These are phyloP conservation scores for Neolamprologus cancellatus DNA, from an alignment of 2,113 vertebrate genomes.

Conservation along the genomic window DNA sequence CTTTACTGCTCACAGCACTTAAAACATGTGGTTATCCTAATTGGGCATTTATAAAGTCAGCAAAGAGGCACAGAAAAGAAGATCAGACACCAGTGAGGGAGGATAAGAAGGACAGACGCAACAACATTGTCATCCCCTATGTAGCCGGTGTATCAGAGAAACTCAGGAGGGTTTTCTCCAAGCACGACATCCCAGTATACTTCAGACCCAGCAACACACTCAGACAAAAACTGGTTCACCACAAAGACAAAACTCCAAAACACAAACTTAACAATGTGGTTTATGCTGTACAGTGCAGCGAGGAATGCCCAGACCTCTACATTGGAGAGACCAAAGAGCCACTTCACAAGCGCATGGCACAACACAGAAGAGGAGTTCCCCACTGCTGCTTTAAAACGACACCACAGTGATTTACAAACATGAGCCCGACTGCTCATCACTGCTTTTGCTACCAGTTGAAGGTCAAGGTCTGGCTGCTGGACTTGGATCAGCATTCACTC, in stretches of 20 bases:
- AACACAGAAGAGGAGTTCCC: neutral
- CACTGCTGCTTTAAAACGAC: neutral
- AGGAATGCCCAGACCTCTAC: no score
- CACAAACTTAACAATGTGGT: no score
- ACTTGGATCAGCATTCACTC: neutral
- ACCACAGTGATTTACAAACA: neutral
- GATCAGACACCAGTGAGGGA: no score
- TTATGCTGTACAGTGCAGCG: rapidly evolving
- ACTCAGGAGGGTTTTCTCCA: no score
- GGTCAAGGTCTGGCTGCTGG: neutral
- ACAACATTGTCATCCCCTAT: no score
- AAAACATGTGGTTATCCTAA: rapidly evolving
- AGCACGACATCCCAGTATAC: rapidly evolving
- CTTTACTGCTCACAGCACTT: neutral
- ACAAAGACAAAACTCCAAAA: rapidly evolving
- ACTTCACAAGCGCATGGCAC: no score
- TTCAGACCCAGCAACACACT: no score
- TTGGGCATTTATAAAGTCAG: rapidly evolving
- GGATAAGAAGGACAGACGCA: rapidly evolving
- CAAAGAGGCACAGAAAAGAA: rapidly evolving
- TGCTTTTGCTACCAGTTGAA: neutral
- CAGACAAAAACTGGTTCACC: rapidly evolving
- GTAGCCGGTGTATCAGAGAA: no score
- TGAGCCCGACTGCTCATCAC: neutral
- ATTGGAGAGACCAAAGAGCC: no score